phyloP scores from a whole-genome alignment of 53 echinoderm and acorn worm species.

The Mesocentrotus franciscanus region DNA sequence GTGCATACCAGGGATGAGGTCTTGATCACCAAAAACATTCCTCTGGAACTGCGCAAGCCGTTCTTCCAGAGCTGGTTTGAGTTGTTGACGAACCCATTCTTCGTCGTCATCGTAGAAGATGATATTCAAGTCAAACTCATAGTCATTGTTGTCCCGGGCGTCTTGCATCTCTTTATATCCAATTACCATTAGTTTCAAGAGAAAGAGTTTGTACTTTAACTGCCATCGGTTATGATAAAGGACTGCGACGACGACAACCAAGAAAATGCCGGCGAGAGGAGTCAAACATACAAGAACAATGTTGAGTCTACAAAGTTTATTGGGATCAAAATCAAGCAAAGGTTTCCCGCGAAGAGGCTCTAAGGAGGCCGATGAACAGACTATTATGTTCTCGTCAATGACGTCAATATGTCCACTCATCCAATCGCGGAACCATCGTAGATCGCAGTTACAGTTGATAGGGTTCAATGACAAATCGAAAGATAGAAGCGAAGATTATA shows the following conservation, averaged over 20 bases:
- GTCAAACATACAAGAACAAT: not conserved
- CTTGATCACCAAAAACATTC: slow-evolving; percentile 11
- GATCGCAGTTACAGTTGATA: not conserved
- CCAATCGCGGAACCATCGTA: slow-evolving; percentile 1
- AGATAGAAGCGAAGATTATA: not conserved
- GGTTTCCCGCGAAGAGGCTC: not conserved
- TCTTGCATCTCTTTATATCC: slow-evolving; percentile 27
- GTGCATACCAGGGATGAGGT: not conserved
- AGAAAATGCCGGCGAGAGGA: not conserved
- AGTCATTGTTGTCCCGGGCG: not conserved
- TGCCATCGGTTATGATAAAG: not conserved
- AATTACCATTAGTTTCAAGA: not conserved
- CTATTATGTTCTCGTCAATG: not conserved
- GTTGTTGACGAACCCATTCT: not conserved
- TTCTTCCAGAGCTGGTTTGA: slow-evolving; percentile 25
- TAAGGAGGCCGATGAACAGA: not conserved
- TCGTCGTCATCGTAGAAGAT: slow-evolving; percentile 34
- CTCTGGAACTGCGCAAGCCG: slow-evolving; percentile 20
- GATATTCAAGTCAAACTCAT: slow-evolving; percentile 21
- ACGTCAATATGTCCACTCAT: not conserved
- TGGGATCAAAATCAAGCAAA: slow-evolving; percentile 3
- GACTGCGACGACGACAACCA: not conserved
- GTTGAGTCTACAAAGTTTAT: not conserved
- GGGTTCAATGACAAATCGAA: not conserved
- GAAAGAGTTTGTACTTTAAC: not conserved